Base-by-base conservation (phyloP, 2,113 vertebrate species). In the Etheostoma spectabile region DNA sequence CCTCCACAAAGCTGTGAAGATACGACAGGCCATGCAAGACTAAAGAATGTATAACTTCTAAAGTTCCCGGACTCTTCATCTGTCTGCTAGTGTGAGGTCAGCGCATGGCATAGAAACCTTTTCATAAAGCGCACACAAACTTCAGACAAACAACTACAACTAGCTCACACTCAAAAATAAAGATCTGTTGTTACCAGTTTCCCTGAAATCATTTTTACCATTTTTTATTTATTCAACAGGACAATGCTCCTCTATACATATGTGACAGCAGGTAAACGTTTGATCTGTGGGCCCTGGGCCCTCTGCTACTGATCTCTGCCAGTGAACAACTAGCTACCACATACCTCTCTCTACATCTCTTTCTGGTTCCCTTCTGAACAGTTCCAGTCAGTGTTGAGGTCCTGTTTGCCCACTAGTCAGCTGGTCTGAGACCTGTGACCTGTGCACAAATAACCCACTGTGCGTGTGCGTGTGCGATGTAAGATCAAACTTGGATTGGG, bases 381-480 rank as follows among this genome's bases (percentile, higher is more conserved):
- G 66, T 56, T 64, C 35, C 46, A 55, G 10, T 38, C 68, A 61
- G 35, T 52, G 52, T 56, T 52, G 61, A 51, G 55, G 63, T 46
- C 69, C 48, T 19, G 48, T 60, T 70, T 55, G 68, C 75, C 82
- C 46, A 59, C 69, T 38, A n/a, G 72, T 86, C 82, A 74, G 79
- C 77, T 79, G 74, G 80, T 66, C 45, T n/a, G 38, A 35, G 74
- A 81, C 70, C 79, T 79, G 46, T 73, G 21, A 78, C 85, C 73
- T 73, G 45, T 3, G 56, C 62, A 60, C 74, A 86, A 76, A 56
- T 42, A 69, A 8, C 8, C 27, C 65, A 51, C 62, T 18, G 5
- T 24, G 21, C 2, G 6, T 0, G 19, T 33, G 22, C 7, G 33
- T 6, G n/a, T 70, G 46, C 14, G 27, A 14, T 45, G 48, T 27